Base-by-base conservation (phyloP, 2,888 invertebrate genomes). In the Choreutis nemorana region DNA sequence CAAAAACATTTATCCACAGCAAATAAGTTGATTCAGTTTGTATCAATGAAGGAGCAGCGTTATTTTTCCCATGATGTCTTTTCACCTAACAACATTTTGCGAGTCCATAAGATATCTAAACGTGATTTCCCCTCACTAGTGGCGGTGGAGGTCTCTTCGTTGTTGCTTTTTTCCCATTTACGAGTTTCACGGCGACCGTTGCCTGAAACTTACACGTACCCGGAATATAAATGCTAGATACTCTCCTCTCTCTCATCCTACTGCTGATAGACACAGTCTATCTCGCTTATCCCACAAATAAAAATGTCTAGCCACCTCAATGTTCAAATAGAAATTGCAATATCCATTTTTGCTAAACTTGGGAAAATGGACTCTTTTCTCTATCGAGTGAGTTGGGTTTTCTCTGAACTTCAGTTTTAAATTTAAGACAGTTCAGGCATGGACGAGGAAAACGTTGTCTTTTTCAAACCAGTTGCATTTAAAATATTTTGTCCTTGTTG, bases 141-240 rank as follows among this genome's bases (percentile, higher is more conserved):
- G 65, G 56, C 62, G 63, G 70, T 73, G 70, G 62, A 72, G 65
- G 65, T 72, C 66, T 63, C n/a, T n/a, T 59, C 65, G 75, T 68
- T 78, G 77, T 78, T 77, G 75, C 77, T 77, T 78, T 77, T 78
- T 77, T 73, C 72, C 77, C 77, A 77, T 78, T 78, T 77, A 77
- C 77, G 75, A 77, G 77, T 75, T 78, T 75, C 77, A 78, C 75
- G 72, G 75, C 73, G 75, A 77, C 77, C 75, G 75, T 73, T 73
- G 73, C 75, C 77, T 78, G 77, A 78, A 78, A 78, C 77, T 77
- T 78, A 78, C 75, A 77, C 77, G 77, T 72, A 77, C 64, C 71
- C 70, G 64, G 77, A 77, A 78, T 77, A 78, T 72, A 78, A 77
- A 78, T 77, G 75, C 65, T 61, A 55, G 45, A 52, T 63, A 52